These are phyloP conservation scores for Tachuris rubrigastra DNA, from an alignment of 2,113 vertebrate genomes.

Conservation along the genomic window DNA sequence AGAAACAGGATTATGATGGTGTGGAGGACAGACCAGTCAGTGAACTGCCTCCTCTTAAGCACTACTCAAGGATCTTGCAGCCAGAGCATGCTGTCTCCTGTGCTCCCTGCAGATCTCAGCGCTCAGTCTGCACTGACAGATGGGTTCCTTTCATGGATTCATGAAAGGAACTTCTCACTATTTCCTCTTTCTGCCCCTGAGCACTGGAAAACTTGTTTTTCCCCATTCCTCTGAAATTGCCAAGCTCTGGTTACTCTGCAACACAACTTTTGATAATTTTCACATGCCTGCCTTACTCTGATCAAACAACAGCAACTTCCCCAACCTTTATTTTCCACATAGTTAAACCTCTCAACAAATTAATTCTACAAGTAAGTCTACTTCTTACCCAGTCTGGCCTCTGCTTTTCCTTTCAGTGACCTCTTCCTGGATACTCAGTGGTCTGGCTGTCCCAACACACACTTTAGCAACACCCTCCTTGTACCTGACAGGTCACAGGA, in stretches of 20 bases:
- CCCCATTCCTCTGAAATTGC: not conserved
- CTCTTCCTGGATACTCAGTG: not conserved
- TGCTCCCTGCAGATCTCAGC: not conserved
- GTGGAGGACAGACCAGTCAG: not conserved
- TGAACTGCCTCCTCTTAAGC: fast-evolving
- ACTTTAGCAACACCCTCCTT: not conserved
- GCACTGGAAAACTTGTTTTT: not conserved
- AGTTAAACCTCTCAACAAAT: not conserved
- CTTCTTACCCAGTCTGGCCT: not conserved
- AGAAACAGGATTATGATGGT: not conserved
- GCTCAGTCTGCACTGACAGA: not conserved
- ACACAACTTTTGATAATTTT: not conserved
- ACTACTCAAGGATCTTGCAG: not conserved
- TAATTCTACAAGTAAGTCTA: not conserved
- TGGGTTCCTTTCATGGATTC: not conserved
- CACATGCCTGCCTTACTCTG: not conserved
- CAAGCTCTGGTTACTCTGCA: not conserved
- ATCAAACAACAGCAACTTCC: not conserved
- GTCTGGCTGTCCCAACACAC: not conserved
- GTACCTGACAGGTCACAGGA: not conserved
- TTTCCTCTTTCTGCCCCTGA: not conserved
- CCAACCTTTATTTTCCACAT: not conserved
- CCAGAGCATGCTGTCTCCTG: too few species aligned
- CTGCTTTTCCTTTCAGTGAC: not conserved
- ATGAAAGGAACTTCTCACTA: not conserved